These are phyloP conservation scores for Sitta europaea DNA, from an alignment of 2,113 vertebrate genomes.

Conservation along the genomic window DNA sequence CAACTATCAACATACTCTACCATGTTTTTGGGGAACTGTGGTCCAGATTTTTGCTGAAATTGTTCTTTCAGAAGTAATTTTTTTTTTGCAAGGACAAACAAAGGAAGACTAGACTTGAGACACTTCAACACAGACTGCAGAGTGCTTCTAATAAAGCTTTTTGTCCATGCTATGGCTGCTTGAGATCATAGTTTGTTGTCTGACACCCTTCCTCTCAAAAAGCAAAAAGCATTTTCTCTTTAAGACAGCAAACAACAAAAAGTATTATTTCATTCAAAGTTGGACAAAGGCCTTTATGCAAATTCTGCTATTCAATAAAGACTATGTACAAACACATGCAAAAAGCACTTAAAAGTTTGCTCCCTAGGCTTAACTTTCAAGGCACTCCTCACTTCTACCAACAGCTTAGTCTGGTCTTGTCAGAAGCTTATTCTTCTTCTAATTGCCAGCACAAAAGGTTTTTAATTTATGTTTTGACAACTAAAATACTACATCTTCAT, in stretches of 20 bases:
- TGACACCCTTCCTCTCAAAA: background rate
- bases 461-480: constrained; percentile 2
- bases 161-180: background rate
- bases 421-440: background rate
- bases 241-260: background rate
- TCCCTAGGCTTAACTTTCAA: background rate
- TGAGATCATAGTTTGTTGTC: background rate
- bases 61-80: background rate
- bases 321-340: background rate
- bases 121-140: background rate
- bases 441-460: background rate
- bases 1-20: background rate
- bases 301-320: background rate
- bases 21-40: background rate
- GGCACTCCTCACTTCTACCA: background rate
- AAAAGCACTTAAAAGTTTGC: background rate
- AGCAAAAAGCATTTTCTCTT: background rate
- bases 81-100: background rate
- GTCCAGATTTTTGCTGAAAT: background rate
- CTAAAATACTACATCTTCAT: background rate
- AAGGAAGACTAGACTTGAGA: background rate
- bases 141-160: background rate
- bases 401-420: background rate
- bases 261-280: background rate
- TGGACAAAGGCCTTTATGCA: background rate